Conservation (phyloP, 2,113 vertebrate species). For the Poicephalus gulielmi region DNA sequence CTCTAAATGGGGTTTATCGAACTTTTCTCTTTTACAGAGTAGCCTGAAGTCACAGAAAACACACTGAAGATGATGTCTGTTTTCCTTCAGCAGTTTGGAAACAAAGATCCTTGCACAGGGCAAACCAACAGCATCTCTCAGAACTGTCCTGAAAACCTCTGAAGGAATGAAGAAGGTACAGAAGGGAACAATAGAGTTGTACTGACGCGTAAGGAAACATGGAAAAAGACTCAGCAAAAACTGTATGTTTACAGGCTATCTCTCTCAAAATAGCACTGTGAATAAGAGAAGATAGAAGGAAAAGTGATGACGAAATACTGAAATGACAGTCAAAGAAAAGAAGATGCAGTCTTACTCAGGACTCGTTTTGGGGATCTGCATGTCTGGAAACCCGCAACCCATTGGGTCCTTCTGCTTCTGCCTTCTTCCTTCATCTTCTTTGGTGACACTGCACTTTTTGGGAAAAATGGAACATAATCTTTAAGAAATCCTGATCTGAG, state of each 20-base stretch:
- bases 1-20: background rate
- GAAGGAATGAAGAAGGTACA: background rate
- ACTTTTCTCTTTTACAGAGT: background rate
- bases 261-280: background rate
- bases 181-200: background rate
- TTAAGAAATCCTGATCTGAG: background rate
- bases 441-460: background rate
- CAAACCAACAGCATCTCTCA: background rate
- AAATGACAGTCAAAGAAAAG: background rate
- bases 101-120: background rate
- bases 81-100: background rate
- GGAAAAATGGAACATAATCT: background rate
- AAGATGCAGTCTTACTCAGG: background rate
- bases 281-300: background rate
- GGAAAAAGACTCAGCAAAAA: accelerated
- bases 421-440: background rate
- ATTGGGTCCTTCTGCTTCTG: background rate
- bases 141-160: background rate
- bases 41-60: background rate
- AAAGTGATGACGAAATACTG: background rate
- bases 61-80: background rate
- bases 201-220: accelerated
- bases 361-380: accelerated
- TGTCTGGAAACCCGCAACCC: background rate
- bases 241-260: background rate